These are phyloP conservation scores for Heterocephalus glaber DNA, from an alignment of 2,113 vertebrate genomes.

Conservation along the genomic window DNA sequence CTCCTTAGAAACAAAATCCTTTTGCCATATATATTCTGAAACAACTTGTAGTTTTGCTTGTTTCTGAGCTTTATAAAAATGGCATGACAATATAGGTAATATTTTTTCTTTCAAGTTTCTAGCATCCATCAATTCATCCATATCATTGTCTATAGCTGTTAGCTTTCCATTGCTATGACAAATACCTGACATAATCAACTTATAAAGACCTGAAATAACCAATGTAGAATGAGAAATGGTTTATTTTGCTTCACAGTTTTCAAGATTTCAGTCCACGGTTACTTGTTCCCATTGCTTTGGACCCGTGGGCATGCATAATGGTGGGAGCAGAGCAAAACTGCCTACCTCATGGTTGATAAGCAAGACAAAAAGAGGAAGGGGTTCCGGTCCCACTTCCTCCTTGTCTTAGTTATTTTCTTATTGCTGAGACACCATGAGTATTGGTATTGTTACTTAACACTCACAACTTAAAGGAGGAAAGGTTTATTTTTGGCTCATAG, in stretches of 20 bases:
- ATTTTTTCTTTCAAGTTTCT: slow-evolving; percentile 41
- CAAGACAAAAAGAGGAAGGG: background rate
- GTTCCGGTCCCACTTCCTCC: background rate
- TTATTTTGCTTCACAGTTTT: background rate
- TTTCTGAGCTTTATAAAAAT: slow-evolving; percentile 54
- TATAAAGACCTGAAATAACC: background rate
- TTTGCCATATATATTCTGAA: slow-evolving; percentile 27
- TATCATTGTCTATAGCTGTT: background rate
- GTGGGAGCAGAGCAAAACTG: background rate
- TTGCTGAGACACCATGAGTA: background rate
- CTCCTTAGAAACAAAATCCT: slow-evolving; percentile 11
- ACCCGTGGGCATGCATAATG: background rate
- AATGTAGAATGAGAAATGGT: background rate
- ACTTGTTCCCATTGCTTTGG: background rate
- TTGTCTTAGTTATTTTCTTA: background rate
- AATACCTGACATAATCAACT: background rate
- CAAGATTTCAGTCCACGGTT: background rate
- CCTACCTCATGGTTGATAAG: background rate
- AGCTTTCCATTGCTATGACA: background rate
- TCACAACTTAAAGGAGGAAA: background rate
- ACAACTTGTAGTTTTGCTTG: slow-evolving; percentile 31
- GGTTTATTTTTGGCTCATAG: background rate
- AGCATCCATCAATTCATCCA: background rate
- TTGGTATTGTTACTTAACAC: background rate
- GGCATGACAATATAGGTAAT: background rate